Conservation (phyloP, 2,888 invertebrate genomes). For the Hyposoter dolosus region DNA sequence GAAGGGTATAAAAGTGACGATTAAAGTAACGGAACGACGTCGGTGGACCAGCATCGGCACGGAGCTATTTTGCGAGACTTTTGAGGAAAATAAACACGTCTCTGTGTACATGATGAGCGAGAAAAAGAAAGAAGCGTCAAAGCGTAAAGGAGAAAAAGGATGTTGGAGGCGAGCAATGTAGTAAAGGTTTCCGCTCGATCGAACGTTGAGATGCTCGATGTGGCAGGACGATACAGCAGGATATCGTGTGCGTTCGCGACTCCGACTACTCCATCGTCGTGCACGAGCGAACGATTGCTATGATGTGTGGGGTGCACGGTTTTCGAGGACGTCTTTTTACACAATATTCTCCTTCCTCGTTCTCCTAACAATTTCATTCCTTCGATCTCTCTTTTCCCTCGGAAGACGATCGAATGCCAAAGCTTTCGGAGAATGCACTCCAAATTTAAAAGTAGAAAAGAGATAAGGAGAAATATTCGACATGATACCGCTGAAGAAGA, state of each 20-base stretch:
- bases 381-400: conserved; percentile 42
- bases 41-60: conserved; percentile 32
- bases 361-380: conserved; percentile 18
- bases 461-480: conserved; percentile 4
- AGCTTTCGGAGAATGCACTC: conserved; percentile 33
- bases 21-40: conserved; percentile 67
- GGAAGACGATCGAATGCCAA: conserved; percentile 32
- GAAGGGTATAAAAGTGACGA: conserved; percentile 68
- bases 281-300: conserved; percentile 58
- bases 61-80: conserved; percentile 33
- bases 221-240: conserved; percentile 77
- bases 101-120: conserved; percentile 29
- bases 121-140: background rate
- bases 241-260: conserved; percentile 73
- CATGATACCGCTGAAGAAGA: background rate
- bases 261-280: conserved; percentile 70
- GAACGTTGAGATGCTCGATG: conserved; percentile 78
- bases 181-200: conserved; percentile 81
- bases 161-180: conserved; percentile 65
- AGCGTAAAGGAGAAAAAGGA: conserved; percentile 19
- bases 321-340: conserved; percentile 35
- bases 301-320: conserved; percentile 36
- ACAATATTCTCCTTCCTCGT: background rate
- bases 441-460: background rate
- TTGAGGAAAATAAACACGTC: conserved; percentile 37